Evolutionary conservation across 1,140 invertebrate species (phyloP), one percentile per base, ranked within the genome.

Genomic region (Coptotermes formosanus): DNA sequence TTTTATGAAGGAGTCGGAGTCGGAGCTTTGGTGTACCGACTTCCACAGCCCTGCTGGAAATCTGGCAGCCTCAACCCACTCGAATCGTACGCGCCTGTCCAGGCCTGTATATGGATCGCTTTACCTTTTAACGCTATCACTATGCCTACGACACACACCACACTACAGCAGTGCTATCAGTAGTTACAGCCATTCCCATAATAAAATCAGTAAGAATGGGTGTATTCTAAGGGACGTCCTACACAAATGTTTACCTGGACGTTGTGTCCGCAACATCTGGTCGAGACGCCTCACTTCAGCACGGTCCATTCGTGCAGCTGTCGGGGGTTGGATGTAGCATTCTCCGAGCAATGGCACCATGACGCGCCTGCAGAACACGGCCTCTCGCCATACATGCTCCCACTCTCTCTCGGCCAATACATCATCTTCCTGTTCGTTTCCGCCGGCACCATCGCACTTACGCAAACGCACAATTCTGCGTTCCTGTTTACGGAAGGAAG

Each of bases 391-490:
- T 21, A 90, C 88, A 86, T 89, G 89, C 84, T 88, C 87, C 84
- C 88, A 75, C 86, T 89, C 89, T 86, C 87, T 88, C 82, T 90
- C 89, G 43, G 85, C 84, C 59, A 86, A 84, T 64, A 87, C 52
- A 4, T 55, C 52, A 4, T 55, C 88, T 12, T 84, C 85, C 2
- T 85, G 83, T 21, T 87, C 87, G 21, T 23, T 32, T 3, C 86
- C 87, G 32, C 12, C 30, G 19, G 85, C 87, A 16, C 88, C 85
- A 23, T 87, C 81, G 82, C 88, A 90, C 88, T 92, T 93, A 88
- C 88, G 91, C 88, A 91, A 91, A 86, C 92, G 89, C 86, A 92
- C 89, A 82, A 92, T 89, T 43, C 89, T 90, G 52, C 87, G 87
- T 55, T 91, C 90, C 92, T 92, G 88, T 23, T 48, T 38, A 21